Percentiles rank a stretch among this genome's conserved stretches.
phyloP scores from a whole-genome alignment of 2,113 vertebrate species.

The Cnemophilus loriae region DNA sequence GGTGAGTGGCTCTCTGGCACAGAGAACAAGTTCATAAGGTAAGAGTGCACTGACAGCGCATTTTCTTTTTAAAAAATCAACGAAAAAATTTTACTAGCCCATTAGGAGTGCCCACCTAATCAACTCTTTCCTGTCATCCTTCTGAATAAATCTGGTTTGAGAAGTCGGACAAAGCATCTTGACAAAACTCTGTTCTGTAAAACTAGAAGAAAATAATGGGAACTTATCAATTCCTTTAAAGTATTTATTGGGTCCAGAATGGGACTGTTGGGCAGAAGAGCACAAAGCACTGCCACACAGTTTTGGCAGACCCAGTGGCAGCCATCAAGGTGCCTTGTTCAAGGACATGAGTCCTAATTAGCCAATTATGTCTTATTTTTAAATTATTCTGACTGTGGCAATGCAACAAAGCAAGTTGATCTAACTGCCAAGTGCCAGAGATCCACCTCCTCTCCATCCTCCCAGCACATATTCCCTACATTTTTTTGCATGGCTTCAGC shows the following conservation, averaged over 20 bases:
- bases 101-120: background rate
- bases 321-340: background rate
- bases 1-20: background rate
- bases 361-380: background rate
- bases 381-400: background rate
- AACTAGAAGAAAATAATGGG: background rate
- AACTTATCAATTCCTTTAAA: conserved; percentile 4
- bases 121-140: background rate
- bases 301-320: background rate
- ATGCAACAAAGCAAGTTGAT: background rate
- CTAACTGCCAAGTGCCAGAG: background rate
- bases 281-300: background rate
- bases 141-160: background rate
- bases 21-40: background rate
- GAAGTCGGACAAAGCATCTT: background rate
- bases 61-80: background rate
- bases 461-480: rapidly evolving
- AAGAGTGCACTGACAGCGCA: background rate
- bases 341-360: background rate
- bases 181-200: background rate
- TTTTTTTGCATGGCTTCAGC: rapidly evolving
- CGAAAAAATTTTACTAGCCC: background rate
- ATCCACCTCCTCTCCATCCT: background rate
- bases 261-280: background rate
- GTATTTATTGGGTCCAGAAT: background rate